phyloP scores from a whole-genome alignment of 2,888 invertebrate genomes.

The Chymomyza caudatula region DNA sequence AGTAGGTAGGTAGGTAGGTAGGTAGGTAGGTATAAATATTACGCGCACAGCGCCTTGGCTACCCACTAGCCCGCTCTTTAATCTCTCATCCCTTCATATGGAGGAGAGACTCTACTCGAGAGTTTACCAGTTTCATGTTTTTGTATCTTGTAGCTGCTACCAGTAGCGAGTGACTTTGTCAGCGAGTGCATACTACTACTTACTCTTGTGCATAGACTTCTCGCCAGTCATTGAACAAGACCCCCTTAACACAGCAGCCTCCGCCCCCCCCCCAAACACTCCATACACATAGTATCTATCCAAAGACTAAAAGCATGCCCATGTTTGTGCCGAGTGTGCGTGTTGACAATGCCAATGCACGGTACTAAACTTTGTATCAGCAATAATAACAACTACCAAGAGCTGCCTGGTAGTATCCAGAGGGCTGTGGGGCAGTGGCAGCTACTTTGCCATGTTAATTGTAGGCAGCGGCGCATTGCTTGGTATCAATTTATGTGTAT shows the following conservation, averaged over 20 bases:
- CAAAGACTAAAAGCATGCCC: neutral
- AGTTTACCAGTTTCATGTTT: neutral
- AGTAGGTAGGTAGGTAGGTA: neutral
- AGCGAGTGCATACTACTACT: neutral
- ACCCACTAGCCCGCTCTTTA: neutral
- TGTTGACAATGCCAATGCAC: constrained; percentile 34
- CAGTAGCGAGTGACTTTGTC: neutral
- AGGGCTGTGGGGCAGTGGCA: constrained; percentile 2
- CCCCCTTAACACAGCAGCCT: too few species aligned
- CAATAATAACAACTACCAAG: constrained; percentile 7
- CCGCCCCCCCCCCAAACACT: too few species aligned
- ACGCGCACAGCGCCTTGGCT: neutral
- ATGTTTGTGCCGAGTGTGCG: neutral
- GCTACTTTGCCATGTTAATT: constrained; percentile 45
- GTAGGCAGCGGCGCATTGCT: constrained; percentile 14
- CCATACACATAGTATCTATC: neutral
- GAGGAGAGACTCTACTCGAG: neutral
- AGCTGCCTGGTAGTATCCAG: neutral
- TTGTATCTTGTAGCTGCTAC: neutral
- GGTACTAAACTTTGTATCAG: constrained; percentile 2
- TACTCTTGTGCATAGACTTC: neutral
- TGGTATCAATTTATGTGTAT: constrained; percentile 39
- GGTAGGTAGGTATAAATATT: neutral
- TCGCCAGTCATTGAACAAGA: neutral
- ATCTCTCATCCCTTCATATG: neutral